Base-by-base conservation (phyloP, 1,140 invertebrate genomes). In the Drosophila varians region DNA sequence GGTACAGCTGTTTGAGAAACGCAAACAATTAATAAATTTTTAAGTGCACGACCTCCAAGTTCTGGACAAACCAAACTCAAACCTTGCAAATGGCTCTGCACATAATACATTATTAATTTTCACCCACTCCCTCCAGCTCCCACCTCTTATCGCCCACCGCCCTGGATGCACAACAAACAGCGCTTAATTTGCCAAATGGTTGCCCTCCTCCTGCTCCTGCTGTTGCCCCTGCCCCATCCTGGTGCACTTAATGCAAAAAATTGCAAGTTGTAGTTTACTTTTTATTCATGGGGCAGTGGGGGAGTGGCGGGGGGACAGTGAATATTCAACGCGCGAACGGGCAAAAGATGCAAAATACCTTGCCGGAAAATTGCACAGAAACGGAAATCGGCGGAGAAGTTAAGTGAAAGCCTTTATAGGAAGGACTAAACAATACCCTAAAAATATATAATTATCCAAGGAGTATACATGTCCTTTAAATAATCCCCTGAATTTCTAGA, bases 11-110 rank as follows among this genome's bases (percentile, higher is more conserved):
- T 49, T 43, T 53, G 49, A 54, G 65, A 70, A 83, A 84, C 58
- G 70, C 80, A 86, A 84, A 80, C 79, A 84, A 86, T 84, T 84
- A 86, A 84, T 86, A 86, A 79, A 84, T 84, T 80, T 84, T 84
- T 86, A 86, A 83, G 80, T 83, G 80, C 71, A 64, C 34, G 69
- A 73, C 74, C 78, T 61, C 49, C 69, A 66, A 73, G 57, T 43
- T 60, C 73, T 25, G 46, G 42, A 52, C 57, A 65, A 72, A 72
- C 70, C 49, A 40, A 65, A 75, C 43, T 61, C 57, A 77, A 31
- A 66, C 46, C 80, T 62, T 60, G 75, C 60, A 75, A 83, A 78
- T 74, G 80, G 70, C 77, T 76, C 70, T 72, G 82, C 80, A 84
- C 72, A 84, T 80, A 84, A 84, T 86, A 76, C 76, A 86, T 84